phyloP scores from a whole-genome alignment of 2,888 invertebrate genomes.

The Chrysina gloriosa region DNA sequence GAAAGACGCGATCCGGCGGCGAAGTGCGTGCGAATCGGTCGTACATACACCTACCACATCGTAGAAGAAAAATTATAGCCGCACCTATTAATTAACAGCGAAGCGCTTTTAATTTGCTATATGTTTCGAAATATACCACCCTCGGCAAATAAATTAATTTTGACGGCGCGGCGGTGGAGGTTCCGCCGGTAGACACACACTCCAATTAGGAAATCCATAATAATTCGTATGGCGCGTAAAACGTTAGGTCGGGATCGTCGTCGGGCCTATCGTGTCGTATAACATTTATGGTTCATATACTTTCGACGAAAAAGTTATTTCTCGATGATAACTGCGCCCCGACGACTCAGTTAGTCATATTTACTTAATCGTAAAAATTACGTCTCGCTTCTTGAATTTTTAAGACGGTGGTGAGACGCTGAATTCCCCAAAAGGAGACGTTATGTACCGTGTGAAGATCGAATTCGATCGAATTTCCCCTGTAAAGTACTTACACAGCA shows the following conservation, averaged over 20 bases:
- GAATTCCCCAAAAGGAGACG: too few species aligned
- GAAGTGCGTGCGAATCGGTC: background rate
- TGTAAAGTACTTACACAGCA: too few species aligned
- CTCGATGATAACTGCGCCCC: slow-evolving; percentile 1
- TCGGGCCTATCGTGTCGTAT: slow-evolving; percentile 17
- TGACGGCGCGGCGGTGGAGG: slow-evolving; percentile 1
- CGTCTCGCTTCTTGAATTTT: slow-evolving; percentile 7
- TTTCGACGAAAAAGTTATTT: slow-evolving; percentile 17
- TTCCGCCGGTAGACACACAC: slow-evolving; percentile 9
- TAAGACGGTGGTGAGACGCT: too few species aligned
- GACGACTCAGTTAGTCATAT: background rate
- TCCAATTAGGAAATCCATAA: slow-evolving; percentile 36
- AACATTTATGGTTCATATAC: slow-evolving; percentile 36
- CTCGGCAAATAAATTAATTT: slow-evolving; percentile 26
- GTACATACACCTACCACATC: too few species aligned
- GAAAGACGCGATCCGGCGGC: background rate
- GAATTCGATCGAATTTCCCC: too few species aligned
- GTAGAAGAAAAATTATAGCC: slow-evolving; percentile 8
- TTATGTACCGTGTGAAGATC: too few species aligned
- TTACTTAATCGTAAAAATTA: slow-evolving; percentile 27
- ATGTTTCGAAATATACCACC: slow-evolving; percentile 25
- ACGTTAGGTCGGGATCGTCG: slow-evolving; percentile 24
- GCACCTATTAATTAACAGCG: slow-evolving; percentile 27
- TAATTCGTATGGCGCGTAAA: slow-evolving; percentile 23
- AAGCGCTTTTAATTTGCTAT: slow-evolving; percentile 23